Conservation (phyloP, 2,797 vertebrate species). For the Periophthalmus magnuspinnatus region DNA sequence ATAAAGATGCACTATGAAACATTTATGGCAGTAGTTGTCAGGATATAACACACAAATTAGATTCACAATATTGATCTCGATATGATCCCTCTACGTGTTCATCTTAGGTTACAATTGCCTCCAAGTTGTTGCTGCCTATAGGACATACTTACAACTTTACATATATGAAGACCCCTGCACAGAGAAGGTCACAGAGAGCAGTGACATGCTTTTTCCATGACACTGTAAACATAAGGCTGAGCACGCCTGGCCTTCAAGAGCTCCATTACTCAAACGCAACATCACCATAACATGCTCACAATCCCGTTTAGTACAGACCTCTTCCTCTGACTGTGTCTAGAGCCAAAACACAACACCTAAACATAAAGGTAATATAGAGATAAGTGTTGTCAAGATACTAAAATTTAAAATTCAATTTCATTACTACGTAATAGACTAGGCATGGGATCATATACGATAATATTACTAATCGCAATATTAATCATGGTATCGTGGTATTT, state of each 20-base stretch:
- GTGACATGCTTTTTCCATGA: background rate
- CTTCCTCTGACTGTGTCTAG: background rate
- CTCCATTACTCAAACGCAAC: slow-evolving; percentile 14
- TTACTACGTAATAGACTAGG: no score
- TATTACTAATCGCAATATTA: no score
- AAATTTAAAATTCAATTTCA: no score
- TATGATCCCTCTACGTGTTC: no score
- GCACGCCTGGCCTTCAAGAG: background rate
- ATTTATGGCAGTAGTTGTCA: no score
- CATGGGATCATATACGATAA: no score
- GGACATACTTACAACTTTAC: background rate
- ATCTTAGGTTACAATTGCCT: background rate
- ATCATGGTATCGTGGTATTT: no score
- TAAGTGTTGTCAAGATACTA: no score
- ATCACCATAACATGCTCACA: slow-evolving; percentile 1
- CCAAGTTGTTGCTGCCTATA: background rate
- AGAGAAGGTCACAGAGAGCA: background rate
- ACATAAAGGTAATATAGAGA: background rate
- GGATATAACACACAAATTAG: no score
- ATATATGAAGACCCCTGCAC: background rate
- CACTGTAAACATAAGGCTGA: slow-evolving; percentile 6
- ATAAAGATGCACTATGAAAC: no score
- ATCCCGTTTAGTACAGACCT: slow-evolving; percentile 8
- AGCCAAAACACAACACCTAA: slow-evolving; percentile 13
- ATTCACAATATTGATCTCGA: no score